phyloP scores from a whole-genome alignment of 2,113 vertebrate genomes.

The Mesoclemmys tuberculata region DNA sequence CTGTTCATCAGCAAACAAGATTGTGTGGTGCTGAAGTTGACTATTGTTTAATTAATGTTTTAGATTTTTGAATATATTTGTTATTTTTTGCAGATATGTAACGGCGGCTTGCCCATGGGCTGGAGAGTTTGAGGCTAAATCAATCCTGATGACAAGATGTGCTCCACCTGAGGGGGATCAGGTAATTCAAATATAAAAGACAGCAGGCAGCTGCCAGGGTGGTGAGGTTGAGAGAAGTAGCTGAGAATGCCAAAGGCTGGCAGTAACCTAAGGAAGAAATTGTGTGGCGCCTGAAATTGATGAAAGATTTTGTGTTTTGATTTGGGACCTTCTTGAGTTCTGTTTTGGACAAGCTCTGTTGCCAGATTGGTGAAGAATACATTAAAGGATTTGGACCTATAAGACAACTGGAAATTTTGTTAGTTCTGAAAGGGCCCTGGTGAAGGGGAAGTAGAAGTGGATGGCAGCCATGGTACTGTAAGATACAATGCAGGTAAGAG shows the following conservation, averaged over 20 bases:
- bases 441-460: neutral
- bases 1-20: neutral
- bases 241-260: neutral
- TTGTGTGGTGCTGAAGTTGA: neutral
- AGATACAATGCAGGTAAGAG: neutral
- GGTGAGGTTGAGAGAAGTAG: neutral
- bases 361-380: neutral
- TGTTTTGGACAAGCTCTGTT: neutral
- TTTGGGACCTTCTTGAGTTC: neutral
- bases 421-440: neutral
- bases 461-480: neutral
- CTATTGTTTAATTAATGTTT: constrained; percentile 20
- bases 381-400: neutral
- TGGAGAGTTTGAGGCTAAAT: neutral
- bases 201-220: neutral
- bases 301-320: neutral
- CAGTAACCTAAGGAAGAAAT: neutral
- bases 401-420: neutral
- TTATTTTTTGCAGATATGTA: constrained; percentile 39
- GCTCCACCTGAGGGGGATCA: neutral
- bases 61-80: neutral
- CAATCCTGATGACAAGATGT: neutral
- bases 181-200: neutral
- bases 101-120: neutral
- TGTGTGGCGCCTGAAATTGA: neutral